These are phyloP conservation scores for Leucophenga maculata DNA, from an alignment of 2,888 invertebrate genomes.

Conservation along the genomic window DNA sequence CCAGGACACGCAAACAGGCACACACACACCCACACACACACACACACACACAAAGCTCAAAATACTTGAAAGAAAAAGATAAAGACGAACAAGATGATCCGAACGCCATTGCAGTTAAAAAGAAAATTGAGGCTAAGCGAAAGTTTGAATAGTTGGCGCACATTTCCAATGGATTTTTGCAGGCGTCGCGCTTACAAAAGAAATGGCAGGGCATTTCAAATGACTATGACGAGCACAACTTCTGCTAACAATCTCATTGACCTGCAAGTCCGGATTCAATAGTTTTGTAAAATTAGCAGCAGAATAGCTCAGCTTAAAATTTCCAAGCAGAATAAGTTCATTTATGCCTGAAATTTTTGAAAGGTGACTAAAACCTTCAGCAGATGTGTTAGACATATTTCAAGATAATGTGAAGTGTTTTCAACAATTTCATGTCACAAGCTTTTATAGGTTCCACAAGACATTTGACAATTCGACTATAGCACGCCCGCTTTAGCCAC, in stretches of 20 bases:
- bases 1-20: neutral
- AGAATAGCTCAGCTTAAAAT: too few relatives aligned
- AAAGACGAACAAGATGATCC: slow-evolving; percentile 18
- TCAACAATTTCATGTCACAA: too few relatives aligned
- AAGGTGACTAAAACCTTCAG: too few relatives aligned
- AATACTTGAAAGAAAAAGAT: slow-evolving; percentile 12
- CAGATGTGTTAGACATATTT: too few relatives aligned
- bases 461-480: too few relatives aligned
- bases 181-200: slow-evolving; percentile 36
- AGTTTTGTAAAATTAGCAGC: too few relatives aligned
- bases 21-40: neutral
- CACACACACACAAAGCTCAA: neutral
- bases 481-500: too few relatives aligned
- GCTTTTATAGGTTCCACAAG: too few relatives aligned
- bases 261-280: slow-evolving; percentile 3
- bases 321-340: too few relatives aligned
- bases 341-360: too few relatives aligned
- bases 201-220: slow-evolving; percentile 35
- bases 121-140: neutral
- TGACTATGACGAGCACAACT: slow-evolving; percentile 13
- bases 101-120: neutral
- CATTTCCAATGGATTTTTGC: slow-evolving; percentile 22
- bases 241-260: slow-evolving; percentile 25
- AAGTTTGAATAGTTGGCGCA: slow-evolving; percentile 25
- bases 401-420: too few relatives aligned